phyloP scores from a whole-genome alignment of 2,888 invertebrate genomes.

The Dasypolia templi region DNA sequence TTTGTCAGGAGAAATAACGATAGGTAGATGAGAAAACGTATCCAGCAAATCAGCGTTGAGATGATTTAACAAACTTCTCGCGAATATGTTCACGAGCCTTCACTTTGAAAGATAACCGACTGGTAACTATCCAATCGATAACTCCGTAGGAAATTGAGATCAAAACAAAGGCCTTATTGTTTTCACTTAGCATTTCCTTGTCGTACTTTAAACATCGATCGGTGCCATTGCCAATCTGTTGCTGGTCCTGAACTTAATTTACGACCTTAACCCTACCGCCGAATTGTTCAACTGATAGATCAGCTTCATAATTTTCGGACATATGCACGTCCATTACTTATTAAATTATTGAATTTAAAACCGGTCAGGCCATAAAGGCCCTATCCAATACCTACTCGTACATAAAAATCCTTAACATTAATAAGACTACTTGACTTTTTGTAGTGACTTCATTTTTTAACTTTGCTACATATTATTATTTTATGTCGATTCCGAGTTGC shows the following conservation, averaged over 20 bases:
- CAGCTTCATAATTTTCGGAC: conserved; percentile 4
- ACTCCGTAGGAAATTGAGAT: conserved; percentile 21
- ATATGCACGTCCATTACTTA: conserved; percentile 7
- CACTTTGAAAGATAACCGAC: too few species aligned
- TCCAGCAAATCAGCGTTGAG: too few species aligned
- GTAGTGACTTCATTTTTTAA: conserved; percentile 22
- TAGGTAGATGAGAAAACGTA: too few species aligned
- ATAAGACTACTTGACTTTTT: conserved; percentile 20
- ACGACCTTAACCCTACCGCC: conserved; percentile 40
- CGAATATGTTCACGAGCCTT: too few species aligned
- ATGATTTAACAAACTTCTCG: too few species aligned
- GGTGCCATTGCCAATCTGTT: conserved; percentile 51
- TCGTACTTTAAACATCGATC: conserved; percentile 39
- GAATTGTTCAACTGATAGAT: conserved; percentile 23
- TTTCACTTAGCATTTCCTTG: conserved; percentile 30
- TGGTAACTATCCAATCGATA: conserved; percentile 2
- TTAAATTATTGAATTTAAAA: conserved; percentile 34
- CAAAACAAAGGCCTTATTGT: conserved; percentile 30
- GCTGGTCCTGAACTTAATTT: conserved; percentile 56
- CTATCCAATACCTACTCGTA: conserved; percentile 24
- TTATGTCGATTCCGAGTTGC: conserved; percentile 29
- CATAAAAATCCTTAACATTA: conserved; percentile 25
- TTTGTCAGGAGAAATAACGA: too few species aligned
- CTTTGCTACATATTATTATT: conserved; percentile 25
- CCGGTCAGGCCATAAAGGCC: conserved; percentile 17